Conservation (phyloP, 2,797 vertebrate species). For the Sebastes taczanowskii region DNA sequence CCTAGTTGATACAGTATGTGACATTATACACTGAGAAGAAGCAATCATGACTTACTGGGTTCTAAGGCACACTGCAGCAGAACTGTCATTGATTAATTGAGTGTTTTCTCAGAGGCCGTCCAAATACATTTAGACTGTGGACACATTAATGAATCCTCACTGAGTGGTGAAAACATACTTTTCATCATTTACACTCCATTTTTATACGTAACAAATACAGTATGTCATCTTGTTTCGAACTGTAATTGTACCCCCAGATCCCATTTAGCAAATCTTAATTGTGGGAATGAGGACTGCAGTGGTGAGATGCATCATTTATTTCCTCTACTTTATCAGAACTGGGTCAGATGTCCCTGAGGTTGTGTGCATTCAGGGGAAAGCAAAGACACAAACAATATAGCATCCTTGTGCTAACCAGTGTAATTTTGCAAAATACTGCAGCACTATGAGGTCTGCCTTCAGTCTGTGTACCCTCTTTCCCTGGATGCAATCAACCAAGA, state of each 20-base stretch:
- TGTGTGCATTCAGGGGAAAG: not conserved
- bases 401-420: not conserved
- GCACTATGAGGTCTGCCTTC: not conserved
- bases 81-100: constrained; percentile 31
- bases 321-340: constrained; percentile 15
- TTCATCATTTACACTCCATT: not conserved
- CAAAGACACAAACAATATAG: not conserved
- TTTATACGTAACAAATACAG: not conserved
- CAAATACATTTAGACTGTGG: not conserved
- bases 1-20: not conserved
- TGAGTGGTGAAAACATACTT: not conserved
- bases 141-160: constrained; percentile 5
- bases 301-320: constrained; percentile 20
- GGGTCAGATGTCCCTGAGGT: constrained; percentile 19
- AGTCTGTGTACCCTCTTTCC: not conserved
- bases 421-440: not conserved
- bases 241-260: not conserved
- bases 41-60: constrained; percentile 2
- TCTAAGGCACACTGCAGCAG: constrained; percentile 7
- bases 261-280: not conserved
- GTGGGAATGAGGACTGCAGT: not conserved
- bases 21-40: constrained; percentile 6
- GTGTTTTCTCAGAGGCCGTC: constrained; percentile 17
- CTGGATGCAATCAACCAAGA: not conserved
- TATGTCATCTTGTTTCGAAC: not conserved